Conservation (phyloP, 1,140 invertebrate genomes). For the Drosophila nikananu region DNA sequence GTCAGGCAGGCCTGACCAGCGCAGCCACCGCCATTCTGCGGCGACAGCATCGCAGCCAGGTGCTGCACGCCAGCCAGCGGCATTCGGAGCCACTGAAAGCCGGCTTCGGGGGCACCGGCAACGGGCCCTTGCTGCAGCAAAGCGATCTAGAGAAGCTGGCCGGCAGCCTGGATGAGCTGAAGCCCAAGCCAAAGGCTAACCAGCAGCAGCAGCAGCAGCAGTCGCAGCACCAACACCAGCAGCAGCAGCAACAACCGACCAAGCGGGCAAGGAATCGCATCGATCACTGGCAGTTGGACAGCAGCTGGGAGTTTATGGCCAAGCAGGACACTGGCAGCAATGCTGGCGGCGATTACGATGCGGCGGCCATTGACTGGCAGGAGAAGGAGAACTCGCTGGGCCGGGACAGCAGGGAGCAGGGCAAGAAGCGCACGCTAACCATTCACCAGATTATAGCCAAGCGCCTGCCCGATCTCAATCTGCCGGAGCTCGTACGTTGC, state of each 20-base stretch:
- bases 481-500: conserved; percentile 75
- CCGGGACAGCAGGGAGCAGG: conserved; percentile 42
- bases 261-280: conserved; percentile 81
- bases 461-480: conserved; percentile 86
- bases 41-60: conserved; percentile 71
- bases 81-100: conserved; percentile 87
- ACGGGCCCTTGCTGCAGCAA: conserved; percentile 55
- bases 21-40: conserved; percentile 84
- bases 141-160: conserved; percentile 79
- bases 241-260: conserved; percentile 49
- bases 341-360: conserved; percentile 53
- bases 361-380: conserved; percentile 62
- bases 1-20: conserved; percentile 85
- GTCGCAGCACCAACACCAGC: conserved; percentile 35
- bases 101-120: conserved; percentile 42
- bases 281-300: conserved; percentile 93
- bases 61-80: conserved; percentile 85
- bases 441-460: conserved; percentile 92
- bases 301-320: conserved; percentile 95
- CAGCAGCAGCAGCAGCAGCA: conserved; percentile 37
- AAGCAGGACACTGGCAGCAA: conserved; percentile 82
- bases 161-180: conserved; percentile 81
- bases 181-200: conserved; percentile 73
- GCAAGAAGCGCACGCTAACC: conserved; percentile 87
- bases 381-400: conserved; percentile 77